Evolutionary conservation across 2,888 invertebrate species (phyloP), one percentile per base, ranked within the genome.

Genomic region (Cryptocephalus primarius): DNA sequence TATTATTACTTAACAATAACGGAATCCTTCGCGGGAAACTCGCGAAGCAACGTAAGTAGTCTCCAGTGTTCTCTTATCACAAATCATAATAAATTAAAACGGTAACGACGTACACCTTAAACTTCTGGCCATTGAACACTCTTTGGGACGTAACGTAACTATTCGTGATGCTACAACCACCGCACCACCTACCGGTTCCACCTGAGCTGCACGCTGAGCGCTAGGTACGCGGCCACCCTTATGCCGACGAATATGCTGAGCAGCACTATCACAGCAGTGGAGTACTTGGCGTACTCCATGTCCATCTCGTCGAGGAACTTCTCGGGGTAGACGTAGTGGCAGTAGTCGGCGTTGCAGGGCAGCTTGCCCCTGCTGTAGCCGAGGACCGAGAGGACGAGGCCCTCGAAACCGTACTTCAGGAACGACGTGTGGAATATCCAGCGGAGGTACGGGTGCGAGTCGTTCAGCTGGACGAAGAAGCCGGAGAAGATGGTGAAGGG

Each of bases 401-500:
- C 92, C 55, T 91, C 90, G 44, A 93, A 79, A 1, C 88, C 88
- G 60, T 94, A 92, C 59, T 91, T 90, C 33, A 92, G 73, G 67
- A 90, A 94, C 0, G 93, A 93, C 33, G 83, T 70, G 64, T 93
- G 86, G 60, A 93, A 91, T 32, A 94, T 59, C 91, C 92, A 94
- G 40, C 80, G 80, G 53, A 91, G 72, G 60, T 80, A 80, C 1
- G 71, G 68, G 8, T 90, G 90, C 1, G 91, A 85, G 58, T 92
- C 89, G 57, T 78, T 79, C 58, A 87, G 77, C 60, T 83, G 85
- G 1, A 95, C 81, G 66, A 95, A 94, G 72, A 93, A 94, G 8
- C 95, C 95, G 46, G 91, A 90, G 72, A 95, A 94, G 57, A 91
- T 76, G 22, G 88, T 78, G 64, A 93, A 90, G 0, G 95, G 94